Base-by-base conservation (phyloP, 2,113 vertebrate genomes). In the Trogon surrucura region DNA sequence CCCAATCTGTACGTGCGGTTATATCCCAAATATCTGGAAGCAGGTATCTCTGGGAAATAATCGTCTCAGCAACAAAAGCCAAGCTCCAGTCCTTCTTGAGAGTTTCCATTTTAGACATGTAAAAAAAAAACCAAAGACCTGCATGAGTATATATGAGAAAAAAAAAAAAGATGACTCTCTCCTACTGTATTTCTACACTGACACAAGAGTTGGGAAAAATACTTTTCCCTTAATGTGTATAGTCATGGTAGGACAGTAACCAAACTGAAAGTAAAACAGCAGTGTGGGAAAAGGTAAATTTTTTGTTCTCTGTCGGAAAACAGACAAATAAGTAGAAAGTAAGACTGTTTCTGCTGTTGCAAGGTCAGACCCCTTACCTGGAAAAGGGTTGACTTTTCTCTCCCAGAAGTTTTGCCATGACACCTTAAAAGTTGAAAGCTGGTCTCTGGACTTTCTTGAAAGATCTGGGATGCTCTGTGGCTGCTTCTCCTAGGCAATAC, bases 71-170 rank as follows among this genome's bases (percentile, higher is more conserved):
- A 56, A 22, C 16, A 94, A 77, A 87, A 64, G 13, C 30, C 44
- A 54, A 22, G 30, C 77, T 88, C 25, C 32, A 38, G 21, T 58
- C 57, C 53, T 58, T 13, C 45, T 67, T 72, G 32, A 38, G 53
- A 45, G 29, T 9, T 60, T 82, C 27, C 2, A 1, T 85, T 90
- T 64, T 29, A 60, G 30, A 84, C 21, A 13, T 48, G 6, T 34
- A 2, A n/a, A n/a, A 34, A 53, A 53, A 34, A 16, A n/a, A 36
- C 36, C 0, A 2, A 41, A 53, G 0, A 20, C 4, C 10, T 50
- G 5, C 16, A 17, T 41, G 47, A 93, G 66, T 61, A 7, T 32
- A 19, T 21, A 9, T 16, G 16, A 86, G 57, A 26, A 26, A 4
- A 15, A 80, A 84, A 29, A 26, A 2, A 7, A 1, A 3, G 23